Evolutionary conservation across 1,140 invertebrate species (phyloP), one percentile per base, ranked within the genome.

Genomic region (Galleria mellonella): DNA sequence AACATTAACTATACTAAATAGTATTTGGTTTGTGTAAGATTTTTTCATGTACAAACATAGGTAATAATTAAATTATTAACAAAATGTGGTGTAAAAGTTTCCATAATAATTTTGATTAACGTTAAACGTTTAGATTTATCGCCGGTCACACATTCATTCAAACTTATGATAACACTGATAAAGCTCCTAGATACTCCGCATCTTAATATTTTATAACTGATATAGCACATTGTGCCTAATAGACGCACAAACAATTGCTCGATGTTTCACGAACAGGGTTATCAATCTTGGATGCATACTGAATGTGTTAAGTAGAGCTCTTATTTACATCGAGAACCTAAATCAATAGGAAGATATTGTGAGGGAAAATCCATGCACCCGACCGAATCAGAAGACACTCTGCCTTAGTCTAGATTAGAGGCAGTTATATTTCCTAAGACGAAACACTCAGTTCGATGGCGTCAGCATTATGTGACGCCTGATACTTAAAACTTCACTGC

Each of bases 371-470:
- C 47, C 31, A 50, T 48, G 48, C 54, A 49, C 57, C 64, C 58
- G 57, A 60, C 41, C 60, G 49, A 63, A 62, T 63, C 47, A 60
- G 51, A 62, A 70, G 48, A 57, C 61, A 70, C 57, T 58, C 49
- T 68, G 66, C 63, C 66, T 45, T 58, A 60, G 53, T 55, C 40
- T 60, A 54, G 35, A 41, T 54, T 23, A 43, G 44, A 53, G 67
- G 67, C 66, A 67, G 56, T 60, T 23, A 53, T 61, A 62, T 65
- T 71, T 49, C 43, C 49, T 67, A 70, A 64, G 55, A 60, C 60
- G 57, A 63, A 68, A 66, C 67, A 69, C 58, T 75, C 57, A 67
- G 64, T 71, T 71, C 65, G 62, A 62, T 53, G 48, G 55, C 49
- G 47, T 55, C 50, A 59, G 47, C 55, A 47, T 55, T 23, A 53